Percentiles rank a stretch among this genome's conserved stretches.
These are phyloP conservation scores for Metallyticus violacea DNA, from an alignment of 2,888 invertebrate species.

Conservation along the genomic window DNA sequence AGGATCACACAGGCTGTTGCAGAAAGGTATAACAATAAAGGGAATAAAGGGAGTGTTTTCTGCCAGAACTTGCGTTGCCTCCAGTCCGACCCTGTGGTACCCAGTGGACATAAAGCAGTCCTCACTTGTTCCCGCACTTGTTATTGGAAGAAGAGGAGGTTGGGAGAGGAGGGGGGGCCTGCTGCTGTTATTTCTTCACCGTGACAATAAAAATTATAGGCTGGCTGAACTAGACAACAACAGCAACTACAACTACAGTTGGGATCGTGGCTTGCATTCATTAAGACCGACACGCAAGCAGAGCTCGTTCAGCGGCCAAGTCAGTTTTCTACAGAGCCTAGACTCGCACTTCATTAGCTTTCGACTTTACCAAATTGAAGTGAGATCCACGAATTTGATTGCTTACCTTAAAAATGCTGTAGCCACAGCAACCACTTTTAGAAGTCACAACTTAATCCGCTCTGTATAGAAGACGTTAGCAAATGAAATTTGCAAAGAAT, in stretches of 20 bases:
- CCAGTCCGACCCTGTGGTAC: neutral
- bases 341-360: neutral
- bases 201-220: conserved; percentile 34
- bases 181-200: conserved; percentile 23
- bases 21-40: too few relatives aligned
- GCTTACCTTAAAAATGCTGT: neutral
- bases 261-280: conserved; percentile 23
- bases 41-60: too few relatives aligned
- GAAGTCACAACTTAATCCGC: too few relatives aligned
- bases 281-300: conserved; percentile 19
- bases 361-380: neutral
- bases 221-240: conserved; percentile 30
- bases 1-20: too few relatives aligned
- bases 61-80: too few relatives aligned
- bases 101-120: neutral
- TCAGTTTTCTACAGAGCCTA: neutral
- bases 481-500: too few relatives aligned
- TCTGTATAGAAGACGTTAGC: too few relatives aligned
- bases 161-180: neutral
- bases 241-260: conserved; percentile 19
- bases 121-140: neutral
- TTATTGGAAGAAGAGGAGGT: neutral
- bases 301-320: neutral
- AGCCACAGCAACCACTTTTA: too few relatives aligned
- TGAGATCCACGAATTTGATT: neutral